Base-by-base conservation (phyloP, 2,888 invertebrate species). In the Thymelicus sylvestris region DNA sequence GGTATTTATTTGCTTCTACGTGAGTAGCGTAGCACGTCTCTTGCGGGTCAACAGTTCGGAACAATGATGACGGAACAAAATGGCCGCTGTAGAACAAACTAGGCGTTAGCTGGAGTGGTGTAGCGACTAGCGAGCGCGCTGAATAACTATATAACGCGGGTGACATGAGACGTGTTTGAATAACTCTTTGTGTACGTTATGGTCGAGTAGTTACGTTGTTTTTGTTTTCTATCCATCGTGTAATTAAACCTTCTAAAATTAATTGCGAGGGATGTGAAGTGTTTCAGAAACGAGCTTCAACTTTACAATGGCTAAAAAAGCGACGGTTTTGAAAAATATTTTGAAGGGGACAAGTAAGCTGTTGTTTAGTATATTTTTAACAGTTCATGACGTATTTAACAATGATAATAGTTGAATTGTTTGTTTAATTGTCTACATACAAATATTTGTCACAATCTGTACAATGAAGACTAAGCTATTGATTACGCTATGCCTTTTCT, bases 31-130 rank as follows among this genome's bases (percentile, higher is more conserved):
- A 38, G 59, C 4, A 55, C 44, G 57, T 63, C 47, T 31, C 68
- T 44, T 63, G 50, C 71, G 60, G 73, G 72, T 73, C 73, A 72
- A 73, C 73, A 72, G 66, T 69, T 66, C 68, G 52, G 64, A 73
- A 73, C 73, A 73, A 73, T 72, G 63, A 64, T 66, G 66, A 65
- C 60, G 66, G 50, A 62, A 68, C 71, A 67, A 73, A 73, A 73
- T 73, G 73, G 73, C 65, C 52, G 65, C 65, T 52, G 64, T 8
- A 64, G 64, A 55, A 66, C 65, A 55, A 66, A 55, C 65, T 55
- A 19, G 15, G 65, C 55, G 55, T 64, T 55, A 55, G 55, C 55
- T 55, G 19, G 65, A 65, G 52, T 55, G 65, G 60, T 19, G 60
- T 55, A 57, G 31, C 31, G 39, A 15, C 60, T n/a, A 60, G 39